Conservation (phyloP, 2,888 invertebrate species). For the Griposia aprilina region DNA sequence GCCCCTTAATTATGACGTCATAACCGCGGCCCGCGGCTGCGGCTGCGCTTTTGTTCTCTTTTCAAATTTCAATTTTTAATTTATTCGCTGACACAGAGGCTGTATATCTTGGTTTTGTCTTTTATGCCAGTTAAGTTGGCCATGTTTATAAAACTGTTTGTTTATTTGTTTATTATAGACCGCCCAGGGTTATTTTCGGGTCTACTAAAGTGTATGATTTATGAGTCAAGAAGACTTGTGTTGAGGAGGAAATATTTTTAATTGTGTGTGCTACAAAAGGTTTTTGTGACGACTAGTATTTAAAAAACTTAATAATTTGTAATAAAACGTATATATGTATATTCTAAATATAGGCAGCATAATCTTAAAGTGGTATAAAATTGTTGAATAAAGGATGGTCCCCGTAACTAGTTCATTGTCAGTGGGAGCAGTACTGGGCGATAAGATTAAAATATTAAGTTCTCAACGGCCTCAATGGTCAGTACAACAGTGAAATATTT, state of each 20-base stretch:
- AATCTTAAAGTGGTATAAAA: slow-evolving; percentile 44
- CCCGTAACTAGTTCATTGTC: slow-evolving; percentile 65
- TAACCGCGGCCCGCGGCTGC: slow-evolving; percentile 73
- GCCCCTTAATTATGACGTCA: slow-evolving; percentile 88
- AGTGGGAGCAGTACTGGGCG: slow-evolving; percentile 53
- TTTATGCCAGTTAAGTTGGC: slow-evolving; percentile 72
- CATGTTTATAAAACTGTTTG: slow-evolving; percentile 64
- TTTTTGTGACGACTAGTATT: background rate
- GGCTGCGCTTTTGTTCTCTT: slow-evolving; percentile 73
- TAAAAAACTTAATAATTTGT: background rate
- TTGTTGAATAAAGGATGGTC: slow-evolving; percentile 52
- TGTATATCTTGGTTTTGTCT: slow-evolving; percentile 78
- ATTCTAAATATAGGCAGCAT: slow-evolving; percentile 21
- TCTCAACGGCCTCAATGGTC: slow-evolving; percentile 73
- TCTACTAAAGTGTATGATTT: slow-evolving; percentile 46
- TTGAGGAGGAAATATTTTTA: slow-evolving; percentile 26
- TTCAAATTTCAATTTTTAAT: slow-evolving; percentile 78
- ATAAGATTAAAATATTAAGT: slow-evolving; percentile 80
- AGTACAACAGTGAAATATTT: slow-evolving; percentile 78
- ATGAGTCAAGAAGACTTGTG: slow-evolving; percentile 21
- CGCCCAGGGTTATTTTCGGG: slow-evolving; percentile 65
- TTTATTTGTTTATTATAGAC: slow-evolving; percentile 68
- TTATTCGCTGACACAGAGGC: slow-evolving; percentile 82
- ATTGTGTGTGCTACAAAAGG: background rate
- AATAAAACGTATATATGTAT: background rate